Conservation (phyloP, 2,888 invertebrate species). For the Archips crataeganus region DNA sequence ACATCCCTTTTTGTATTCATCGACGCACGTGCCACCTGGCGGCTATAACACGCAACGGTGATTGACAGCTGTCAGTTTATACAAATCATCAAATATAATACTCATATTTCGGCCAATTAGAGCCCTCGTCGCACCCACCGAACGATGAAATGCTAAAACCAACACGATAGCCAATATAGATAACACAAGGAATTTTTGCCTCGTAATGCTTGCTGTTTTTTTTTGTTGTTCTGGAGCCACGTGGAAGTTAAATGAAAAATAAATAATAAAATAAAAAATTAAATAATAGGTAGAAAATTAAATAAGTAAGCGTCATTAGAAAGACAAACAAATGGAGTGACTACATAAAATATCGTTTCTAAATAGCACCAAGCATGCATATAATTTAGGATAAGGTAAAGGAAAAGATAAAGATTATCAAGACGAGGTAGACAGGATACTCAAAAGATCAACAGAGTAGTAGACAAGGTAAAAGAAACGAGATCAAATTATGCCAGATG, state of each 20-base stretch:
- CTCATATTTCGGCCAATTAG: slow-evolving; percentile 77
- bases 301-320: not conserved
- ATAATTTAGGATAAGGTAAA: too few species aligned
- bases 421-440: too few species aligned
- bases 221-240: not conserved
- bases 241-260: not conserved
- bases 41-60: slow-evolving; percentile 64
- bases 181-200: slow-evolving; percentile 8
- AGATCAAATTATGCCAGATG: too few species aligned
- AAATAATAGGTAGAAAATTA: too few species aligned
- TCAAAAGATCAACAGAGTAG: too few species aligned
- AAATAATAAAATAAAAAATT: too few species aligned
- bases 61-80: slow-evolving; percentile 83
- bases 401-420: too few species aligned
- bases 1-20: slow-evolving; percentile 30
- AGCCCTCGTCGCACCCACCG: slow-evolving; percentile 61
- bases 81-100: slow-evolving; percentile 72
- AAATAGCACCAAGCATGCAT: too few species aligned
- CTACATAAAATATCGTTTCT: too few species aligned
- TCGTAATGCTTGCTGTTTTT: slow-evolving; percentile 6
- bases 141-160: slow-evolving; percentile 61
- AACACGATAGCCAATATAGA: slow-evolving; percentile 55
- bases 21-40: slow-evolving; percentile 73
- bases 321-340: not conserved
- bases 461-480: too few species aligned